Percentiles rank a stretch among this genome's conserved stretches.
These are phyloP conservation scores for Pomatorhinus ruficollis DNA, from an alignment of 2,113 vertebrate genomes.

Conservation along the genomic window DNA sequence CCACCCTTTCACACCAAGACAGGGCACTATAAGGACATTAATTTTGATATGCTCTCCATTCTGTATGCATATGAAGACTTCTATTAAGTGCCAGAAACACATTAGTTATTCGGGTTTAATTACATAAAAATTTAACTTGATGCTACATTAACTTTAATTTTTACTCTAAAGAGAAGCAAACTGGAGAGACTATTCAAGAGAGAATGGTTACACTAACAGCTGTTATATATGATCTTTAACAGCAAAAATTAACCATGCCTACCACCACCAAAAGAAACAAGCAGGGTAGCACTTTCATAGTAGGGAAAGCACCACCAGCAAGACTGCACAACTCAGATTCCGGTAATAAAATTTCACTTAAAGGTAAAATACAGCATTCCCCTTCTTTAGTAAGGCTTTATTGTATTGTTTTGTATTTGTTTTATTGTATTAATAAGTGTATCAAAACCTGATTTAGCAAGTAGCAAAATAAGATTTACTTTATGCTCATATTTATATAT, in stretches of 20 bases:
- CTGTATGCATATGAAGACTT: neutral
- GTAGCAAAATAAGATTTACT: neutral
- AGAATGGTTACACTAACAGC: neutral
- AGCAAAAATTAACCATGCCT: neutral
- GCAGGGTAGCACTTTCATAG: neutral
- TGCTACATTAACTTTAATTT: constrained; percentile 6
- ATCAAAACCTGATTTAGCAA: neutral
- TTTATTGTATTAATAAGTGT: neutral
- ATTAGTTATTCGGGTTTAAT: neutral
- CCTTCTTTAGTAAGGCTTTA: neutral
- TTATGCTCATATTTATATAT: neutral
- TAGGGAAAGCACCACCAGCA: neutral
- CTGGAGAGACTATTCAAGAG: neutral
- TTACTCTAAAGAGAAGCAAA: neutral
- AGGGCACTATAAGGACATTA: neutral
- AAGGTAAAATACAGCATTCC: neutral
- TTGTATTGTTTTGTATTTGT: neutral
- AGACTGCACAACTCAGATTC: neutral
- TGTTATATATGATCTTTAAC: neutral
- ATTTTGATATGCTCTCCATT: neutral
- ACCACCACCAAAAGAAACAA: neutral
- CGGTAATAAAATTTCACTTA: neutral
- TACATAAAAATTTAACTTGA: neutral
- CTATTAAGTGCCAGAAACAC: neutral
- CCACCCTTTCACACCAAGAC: neutral